These are phyloP conservation scores for Drosophila robusta DNA, from an alignment of 2,888 invertebrate genomes.

Conservation along the genomic window DNA sequence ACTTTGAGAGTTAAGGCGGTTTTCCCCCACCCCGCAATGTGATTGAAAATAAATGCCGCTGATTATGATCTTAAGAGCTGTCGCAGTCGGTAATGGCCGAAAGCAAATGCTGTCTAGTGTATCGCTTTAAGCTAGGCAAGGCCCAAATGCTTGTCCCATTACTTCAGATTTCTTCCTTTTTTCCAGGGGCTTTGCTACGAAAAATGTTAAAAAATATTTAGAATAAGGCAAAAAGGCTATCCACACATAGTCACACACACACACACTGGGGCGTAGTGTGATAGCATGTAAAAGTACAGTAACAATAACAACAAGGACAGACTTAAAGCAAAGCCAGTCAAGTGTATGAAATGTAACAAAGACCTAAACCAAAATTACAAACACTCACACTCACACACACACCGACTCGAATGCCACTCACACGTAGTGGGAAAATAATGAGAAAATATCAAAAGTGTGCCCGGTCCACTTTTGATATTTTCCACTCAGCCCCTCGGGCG, in stretches of 20 bases:
- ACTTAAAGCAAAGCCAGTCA: slow-evolving; percentile 71
- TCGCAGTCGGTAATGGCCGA: slow-evolving; percentile 57
- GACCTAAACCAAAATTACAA: slow-evolving; percentile 73
- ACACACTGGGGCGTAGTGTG: slow-evolving; percentile 13
- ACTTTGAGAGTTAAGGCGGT: slow-evolving; percentile 14
- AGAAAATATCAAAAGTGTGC: slow-evolving; percentile 74
- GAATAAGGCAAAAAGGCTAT: slow-evolving; percentile 53
- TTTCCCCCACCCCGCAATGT: slow-evolving; percentile 15
- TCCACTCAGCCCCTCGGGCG: slow-evolving; percentile 38
- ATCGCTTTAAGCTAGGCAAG: slow-evolving; percentile 23
- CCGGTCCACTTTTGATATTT: slow-evolving; percentile 62
- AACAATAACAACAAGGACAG: slow-evolving; percentile 50
- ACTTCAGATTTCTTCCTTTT: slow-evolving; percentile 28
- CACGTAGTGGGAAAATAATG: slow-evolving; percentile 66
- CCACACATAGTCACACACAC: slow-evolving; percentile 22
- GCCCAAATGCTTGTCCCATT: slow-evolving; percentile 53
- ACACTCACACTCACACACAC: slow-evolving; percentile 28
- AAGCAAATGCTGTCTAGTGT: slow-evolving; percentile 26
- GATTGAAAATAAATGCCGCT: slow-evolving; percentile 69
- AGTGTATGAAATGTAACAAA: slow-evolving; percentile 79
- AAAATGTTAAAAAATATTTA: slow-evolving; percentile 51
- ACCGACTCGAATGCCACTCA: slow-evolving; percentile 40
- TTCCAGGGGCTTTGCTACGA: slow-evolving; percentile 20
- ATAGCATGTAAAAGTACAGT: slow-evolving; percentile 55
- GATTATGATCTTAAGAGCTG: slow-evolving; percentile 76